Percentiles rank a stretch among this genome's conserved stretches.
These are phyloP conservation scores for Tiliacea citrago DNA, from an alignment of 2,888 invertebrate species.

Conservation along the genomic window DNA sequence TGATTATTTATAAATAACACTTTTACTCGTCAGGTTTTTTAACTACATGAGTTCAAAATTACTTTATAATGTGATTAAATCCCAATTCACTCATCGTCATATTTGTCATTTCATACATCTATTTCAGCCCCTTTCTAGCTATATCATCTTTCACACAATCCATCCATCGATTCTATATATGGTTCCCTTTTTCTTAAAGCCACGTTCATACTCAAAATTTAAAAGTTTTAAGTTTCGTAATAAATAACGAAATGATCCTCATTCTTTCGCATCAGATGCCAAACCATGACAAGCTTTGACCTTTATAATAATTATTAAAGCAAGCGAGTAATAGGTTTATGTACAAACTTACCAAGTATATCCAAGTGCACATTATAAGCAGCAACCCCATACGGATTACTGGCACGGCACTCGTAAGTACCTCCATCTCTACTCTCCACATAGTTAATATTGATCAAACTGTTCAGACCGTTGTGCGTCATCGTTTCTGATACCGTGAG, in stretches of 20 bases:
- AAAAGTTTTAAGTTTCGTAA: too few relatives aligned
- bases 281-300: too few relatives aligned
- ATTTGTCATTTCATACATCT: not conserved
- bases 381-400: constrained; percentile 86
- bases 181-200: too few relatives aligned
- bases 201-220: not conserved
- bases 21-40: not conserved
- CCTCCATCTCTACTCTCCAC: constrained; percentile 86
- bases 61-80: not conserved
- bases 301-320: not conserved
- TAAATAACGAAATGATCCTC: too few relatives aligned
- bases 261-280: not conserved
- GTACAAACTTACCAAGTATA: constrained; percentile 80
- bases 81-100: not conserved
- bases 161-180: too few relatives aligned
- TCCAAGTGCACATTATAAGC: constrained; percentile 79
- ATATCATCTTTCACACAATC: not conserved
- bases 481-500: constrained; percentile 83
- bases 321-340: not conserved
- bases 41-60: not conserved
- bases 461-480: constrained; percentile 82
- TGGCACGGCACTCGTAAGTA: constrained; percentile 85
- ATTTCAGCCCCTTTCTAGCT: not conserved
- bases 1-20: not conserved
- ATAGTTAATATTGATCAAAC: constrained; percentile 81